phyloP scores from a whole-genome alignment of 1,140 invertebrate genomes.

The Drosophila punjabiensis region DNA sequence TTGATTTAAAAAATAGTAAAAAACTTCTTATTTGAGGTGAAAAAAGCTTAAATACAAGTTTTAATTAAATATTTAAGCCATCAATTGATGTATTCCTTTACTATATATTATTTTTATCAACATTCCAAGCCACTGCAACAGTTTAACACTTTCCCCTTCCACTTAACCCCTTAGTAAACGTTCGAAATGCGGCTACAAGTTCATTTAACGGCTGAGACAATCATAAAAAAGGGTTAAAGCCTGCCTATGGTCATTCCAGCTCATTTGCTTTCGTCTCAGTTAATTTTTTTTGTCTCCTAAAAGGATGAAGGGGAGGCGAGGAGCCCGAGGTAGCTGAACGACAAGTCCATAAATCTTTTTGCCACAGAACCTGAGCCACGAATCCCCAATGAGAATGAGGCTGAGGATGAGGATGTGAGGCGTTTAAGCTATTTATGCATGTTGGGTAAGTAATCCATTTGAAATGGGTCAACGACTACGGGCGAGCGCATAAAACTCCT shows the following conservation, averaged over 20 bases:
- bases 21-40: too few species aligned
- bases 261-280: constrained; percentile 67
- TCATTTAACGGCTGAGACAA: constrained; percentile 65
- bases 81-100: neutral
- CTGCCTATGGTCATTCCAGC: constrained; percentile 40
- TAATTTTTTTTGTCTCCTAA: constrained; percentile 47
- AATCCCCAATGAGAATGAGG: neutral
- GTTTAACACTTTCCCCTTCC: constrained; percentile 41
- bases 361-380: constrained; percentile 50
- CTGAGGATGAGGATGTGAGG: constrained; percentile 46
- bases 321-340: constrained; percentile 33
- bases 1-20: too few species aligned
- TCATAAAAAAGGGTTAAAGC: constrained; percentile 69
- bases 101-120: neutral
- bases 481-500: constrained; percentile 65
- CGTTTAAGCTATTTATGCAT: constrained; percentile 77
- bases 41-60: too few species aligned
- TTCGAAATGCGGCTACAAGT: constrained; percentile 42
- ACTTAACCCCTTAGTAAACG: neutral
- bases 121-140: constrained; percentile 44
- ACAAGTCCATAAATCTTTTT: constrained; percentile 76
- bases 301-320: constrained; percentile 8
- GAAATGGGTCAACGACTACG: constrained; percentile 80
- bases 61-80: neutral
- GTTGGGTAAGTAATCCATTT: constrained; percentile 81